phyloP scores from a whole-genome alignment of 2,888 invertebrate species.

The Cephus nigrinus region DNA sequence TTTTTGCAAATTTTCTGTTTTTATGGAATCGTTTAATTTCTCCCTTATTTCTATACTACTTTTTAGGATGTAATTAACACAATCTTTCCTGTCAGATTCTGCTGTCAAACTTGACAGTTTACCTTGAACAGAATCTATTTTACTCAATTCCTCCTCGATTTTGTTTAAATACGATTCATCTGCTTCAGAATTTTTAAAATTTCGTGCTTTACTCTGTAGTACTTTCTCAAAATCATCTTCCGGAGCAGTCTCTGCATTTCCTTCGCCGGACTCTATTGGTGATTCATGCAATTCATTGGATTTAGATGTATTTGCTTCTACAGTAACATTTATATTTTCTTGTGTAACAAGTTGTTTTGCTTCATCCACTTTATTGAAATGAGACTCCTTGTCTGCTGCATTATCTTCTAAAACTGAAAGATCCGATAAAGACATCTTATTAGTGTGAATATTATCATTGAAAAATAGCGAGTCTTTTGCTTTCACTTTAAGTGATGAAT shows the following conservation, averaged over 20 bases:
- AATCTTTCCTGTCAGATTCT: background rate
- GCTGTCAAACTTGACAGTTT: background rate
- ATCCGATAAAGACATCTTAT: background rate
- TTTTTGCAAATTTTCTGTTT: constrained; percentile 10
- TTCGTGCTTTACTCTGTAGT: background rate
- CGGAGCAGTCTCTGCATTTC: background rate
- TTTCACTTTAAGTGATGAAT: background rate
- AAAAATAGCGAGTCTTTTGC: background rate
- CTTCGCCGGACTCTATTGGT: background rate
- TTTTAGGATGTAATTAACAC: constrained; percentile 1
- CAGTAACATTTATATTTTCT: background rate
- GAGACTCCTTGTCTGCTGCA: background rate
- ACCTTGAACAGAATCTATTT: background rate
- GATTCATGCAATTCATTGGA: background rate
- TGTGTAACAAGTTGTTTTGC: background rate
- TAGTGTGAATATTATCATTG: background rate
- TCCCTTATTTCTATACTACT: background rate
- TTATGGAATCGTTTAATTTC: background rate
- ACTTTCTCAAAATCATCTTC: background rate
- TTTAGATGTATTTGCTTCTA: background rate
- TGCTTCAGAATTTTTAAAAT: background rate
- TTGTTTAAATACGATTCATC: background rate
- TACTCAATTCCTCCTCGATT: background rate
- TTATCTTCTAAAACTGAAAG: background rate
- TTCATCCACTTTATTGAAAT: background rate